A percentile compares a stretch with the other conserved stretches of the same genome.
Evolutionary conservation across 2,113 vertebrate genomes (phyloP).

Genomic region (Calonectris borealis): DNA sequence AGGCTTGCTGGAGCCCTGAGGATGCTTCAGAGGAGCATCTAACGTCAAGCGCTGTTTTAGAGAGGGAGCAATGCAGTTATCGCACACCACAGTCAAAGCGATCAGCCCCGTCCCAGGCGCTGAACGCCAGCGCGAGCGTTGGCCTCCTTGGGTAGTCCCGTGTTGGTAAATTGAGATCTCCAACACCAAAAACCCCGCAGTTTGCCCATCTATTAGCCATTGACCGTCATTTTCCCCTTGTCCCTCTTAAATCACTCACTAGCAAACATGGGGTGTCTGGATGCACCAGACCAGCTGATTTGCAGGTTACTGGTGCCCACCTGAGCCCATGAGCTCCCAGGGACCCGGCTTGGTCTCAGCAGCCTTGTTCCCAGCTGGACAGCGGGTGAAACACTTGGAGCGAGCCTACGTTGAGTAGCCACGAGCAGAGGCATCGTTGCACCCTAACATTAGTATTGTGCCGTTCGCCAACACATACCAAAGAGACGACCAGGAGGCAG

Average conservation of each 20-base stretch:
- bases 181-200: accelerated
- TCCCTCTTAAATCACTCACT: background rate
- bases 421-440: background rate
- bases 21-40: background rate
- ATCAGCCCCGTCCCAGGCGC: background rate
- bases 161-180: background rate
- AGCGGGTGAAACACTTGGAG: background rate
- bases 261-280: background rate
- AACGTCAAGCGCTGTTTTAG: background rate
- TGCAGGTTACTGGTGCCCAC: background rate
- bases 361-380: background rate
- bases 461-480: background rate
- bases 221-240: background rate
- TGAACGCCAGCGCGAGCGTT: accelerated
- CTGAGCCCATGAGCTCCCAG: background rate
- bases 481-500: background rate
- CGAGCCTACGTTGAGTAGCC: background rate
- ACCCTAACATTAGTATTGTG: no score
- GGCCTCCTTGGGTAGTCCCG: background rate
- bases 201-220: background rate
- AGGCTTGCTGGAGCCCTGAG: background rate
- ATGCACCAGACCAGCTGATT: no score
- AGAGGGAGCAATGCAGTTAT: background rate
- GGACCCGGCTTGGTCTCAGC: background rate
- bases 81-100: background rate